Evolutionary conservation across 2,888 invertebrate species (phyloP).

Genomic region (Thumatha senex): DNA sequence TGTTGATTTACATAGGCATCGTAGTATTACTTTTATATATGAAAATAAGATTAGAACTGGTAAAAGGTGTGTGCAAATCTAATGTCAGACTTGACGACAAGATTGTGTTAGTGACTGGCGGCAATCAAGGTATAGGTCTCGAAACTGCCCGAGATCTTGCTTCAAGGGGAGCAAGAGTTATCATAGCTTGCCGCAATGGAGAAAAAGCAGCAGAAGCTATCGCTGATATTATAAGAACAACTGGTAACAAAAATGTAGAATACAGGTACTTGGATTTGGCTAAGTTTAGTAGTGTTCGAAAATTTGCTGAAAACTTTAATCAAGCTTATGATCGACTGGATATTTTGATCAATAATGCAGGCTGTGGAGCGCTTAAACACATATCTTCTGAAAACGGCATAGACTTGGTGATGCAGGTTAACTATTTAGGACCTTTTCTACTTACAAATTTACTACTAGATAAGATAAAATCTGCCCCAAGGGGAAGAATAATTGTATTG

Average conservation of each 20-base stretch:
- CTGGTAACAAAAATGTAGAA: constrained; percentile 87
- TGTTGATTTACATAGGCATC: background rate
- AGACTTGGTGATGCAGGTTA: constrained; percentile 85
- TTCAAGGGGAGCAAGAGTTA: constrained; percentile 85
- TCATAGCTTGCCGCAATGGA: constrained; percentile 91
- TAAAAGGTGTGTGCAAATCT: constrained; percentile 54
- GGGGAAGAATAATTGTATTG: constrained; percentile 72
- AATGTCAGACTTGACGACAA: constrained; percentile 73
- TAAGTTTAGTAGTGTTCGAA: constrained; percentile 76
- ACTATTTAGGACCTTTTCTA: constrained; percentile 88
- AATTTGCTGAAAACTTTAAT: constrained; percentile 85
- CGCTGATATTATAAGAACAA: constrained; percentile 86
- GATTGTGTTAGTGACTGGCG: constrained; percentile 89
- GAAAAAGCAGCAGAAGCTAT: constrained; percentile 87
- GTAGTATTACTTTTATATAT: background rate
- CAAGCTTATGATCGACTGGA: constrained; percentile 77
- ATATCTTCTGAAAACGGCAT: constrained; percentile 83
- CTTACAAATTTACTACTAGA: constrained; percentile 86
- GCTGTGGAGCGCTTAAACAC: constrained; percentile 61
- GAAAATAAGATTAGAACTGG: constrained; percentile 17
- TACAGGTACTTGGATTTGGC: constrained; percentile 79
- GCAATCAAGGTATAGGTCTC: constrained; percentile 92
- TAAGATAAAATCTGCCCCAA: constrained; percentile 61
- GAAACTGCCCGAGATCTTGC: constrained; percentile 89
- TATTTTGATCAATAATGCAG: constrained; percentile 86